Evolutionary conservation across 2,113 vertebrate genomes (phyloP).

Genomic region (Stegostoma tigrinum): DNA sequence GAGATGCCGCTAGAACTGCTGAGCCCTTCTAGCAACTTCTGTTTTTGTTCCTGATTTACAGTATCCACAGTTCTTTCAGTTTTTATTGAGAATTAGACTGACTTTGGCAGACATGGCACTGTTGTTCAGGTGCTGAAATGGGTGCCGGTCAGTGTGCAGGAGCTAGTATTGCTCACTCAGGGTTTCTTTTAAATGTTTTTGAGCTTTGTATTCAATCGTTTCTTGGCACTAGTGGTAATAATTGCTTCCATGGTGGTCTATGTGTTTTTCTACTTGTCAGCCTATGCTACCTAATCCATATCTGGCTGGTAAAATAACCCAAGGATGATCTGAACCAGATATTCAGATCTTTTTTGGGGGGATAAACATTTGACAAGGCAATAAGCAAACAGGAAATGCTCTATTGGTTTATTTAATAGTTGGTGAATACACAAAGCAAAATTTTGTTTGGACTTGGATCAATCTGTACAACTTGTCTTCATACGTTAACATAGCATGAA

Average conservation of each 20-base stretch:
- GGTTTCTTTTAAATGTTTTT: not conserved
- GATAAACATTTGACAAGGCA: too few species aligned
- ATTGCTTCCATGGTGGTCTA: not conserved
- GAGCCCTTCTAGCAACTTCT: too few species aligned
- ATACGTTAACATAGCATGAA: not conserved
- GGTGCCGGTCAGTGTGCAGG: not conserved
- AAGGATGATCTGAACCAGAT: not conserved
- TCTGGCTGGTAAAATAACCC: not conserved
- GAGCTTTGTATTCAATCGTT: too few species aligned
- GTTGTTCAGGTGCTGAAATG: not conserved
- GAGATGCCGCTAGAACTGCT: too few species aligned
- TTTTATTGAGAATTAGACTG: not conserved
- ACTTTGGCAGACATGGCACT: not conserved
- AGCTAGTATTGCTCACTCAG: not conserved
- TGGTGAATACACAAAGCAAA: not conserved
- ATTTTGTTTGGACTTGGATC: not conserved
- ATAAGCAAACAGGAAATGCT: not conserved
- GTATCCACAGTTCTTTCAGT: too few species aligned
- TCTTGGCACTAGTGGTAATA: not conserved
- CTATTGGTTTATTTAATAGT: not conserved
- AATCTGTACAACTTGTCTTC: not conserved
- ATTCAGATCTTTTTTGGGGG: not conserved
- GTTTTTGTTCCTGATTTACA: too few species aligned
- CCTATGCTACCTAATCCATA: not conserved
- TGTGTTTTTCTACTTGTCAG: not conserved